Base-by-base conservation (phyloP, 2,888 invertebrate genomes). In the Steinernema hermaphroditum region DNA sequence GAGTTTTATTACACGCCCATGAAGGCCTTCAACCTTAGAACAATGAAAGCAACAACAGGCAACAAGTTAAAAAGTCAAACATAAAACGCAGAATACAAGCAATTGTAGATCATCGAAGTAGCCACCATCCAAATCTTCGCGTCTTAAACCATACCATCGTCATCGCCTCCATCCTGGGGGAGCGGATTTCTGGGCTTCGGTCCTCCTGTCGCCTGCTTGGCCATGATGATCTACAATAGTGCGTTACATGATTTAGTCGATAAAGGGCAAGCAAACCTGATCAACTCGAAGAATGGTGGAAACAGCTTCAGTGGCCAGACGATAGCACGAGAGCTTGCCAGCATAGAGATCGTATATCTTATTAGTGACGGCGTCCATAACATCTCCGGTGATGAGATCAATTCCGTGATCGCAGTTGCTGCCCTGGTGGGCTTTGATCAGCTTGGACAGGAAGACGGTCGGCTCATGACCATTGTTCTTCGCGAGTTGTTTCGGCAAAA, bases 241-340 rank as follows among this genome's bases (percentile, higher is more conserved):
- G 34, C 24, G 37, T 37, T 8, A 37, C 6, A 8, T 37, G 6
- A 37, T 12, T 12, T 4, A 37, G 12, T 8, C 37, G 6, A 37
- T 37, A 4, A 37, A 37, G 37, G 4, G 37, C n/a, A n/a, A n/a
- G 57, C 70, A 8, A 77, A 89, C 89, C 87, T 89, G 89, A 78
- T 89, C 90, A 43, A 89, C 89, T 78, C 86, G 87, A 68, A 89
- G 87, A 29, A 89, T 88, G 41, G 89, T 89, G 76, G 87, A 84
- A 14, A 96, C 94, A 0, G 95, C 94, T 76, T 92, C 91, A 0
- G 94, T 93, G 0, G 97, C 96, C 89, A 97, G 95, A 87, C 96
- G 95, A 72, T 99, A 89, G 1, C 92, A 96, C 95, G 96, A 97
- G 86, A 91, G 90, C 88, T 98, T 98, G 32, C 92, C 90, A 57